phyloP scores from a whole-genome alignment of 1,140 invertebrate species.

The Glossosoma conforme region DNA sequence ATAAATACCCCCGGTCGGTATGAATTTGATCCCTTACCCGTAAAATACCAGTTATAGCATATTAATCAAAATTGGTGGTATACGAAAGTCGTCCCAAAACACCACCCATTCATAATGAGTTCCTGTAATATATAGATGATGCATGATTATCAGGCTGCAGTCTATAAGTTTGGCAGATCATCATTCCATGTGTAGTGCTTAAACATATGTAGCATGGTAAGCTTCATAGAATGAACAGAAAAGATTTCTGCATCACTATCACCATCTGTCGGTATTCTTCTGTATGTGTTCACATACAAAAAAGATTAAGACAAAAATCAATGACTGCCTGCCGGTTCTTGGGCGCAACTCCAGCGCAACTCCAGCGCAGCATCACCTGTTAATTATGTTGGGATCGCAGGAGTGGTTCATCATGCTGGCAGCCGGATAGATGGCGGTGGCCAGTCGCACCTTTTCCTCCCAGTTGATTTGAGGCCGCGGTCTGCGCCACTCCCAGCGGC shows the following conservation, averaged over 20 bases:
- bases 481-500: slow-evolving; percentile 30
- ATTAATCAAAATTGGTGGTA: too few species aligned
- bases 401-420: slow-evolving; percentile 89
- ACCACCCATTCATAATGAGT: too few species aligned
- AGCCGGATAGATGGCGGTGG: slow-evolving; percentile 82
- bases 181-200: too few species aligned
- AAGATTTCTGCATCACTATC: background rate
- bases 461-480: slow-evolving; percentile 29
- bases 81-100: too few species aligned
- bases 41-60: too few species aligned
- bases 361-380: slow-evolving; percentile 55
- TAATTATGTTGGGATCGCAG: slow-evolving; percentile 77
- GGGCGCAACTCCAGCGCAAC: slow-evolving; percentile 35
- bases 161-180: too few species aligned
- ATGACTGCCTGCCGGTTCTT: background rate
- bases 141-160: too few species aligned
- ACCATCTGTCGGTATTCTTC: slow-evolving; percentile 35
- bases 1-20: too few species aligned
- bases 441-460: slow-evolving; percentile 58
- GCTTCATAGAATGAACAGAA: background rate
- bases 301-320: slow-evolving; percentile 6
- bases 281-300: slow-evolving; percentile 48
- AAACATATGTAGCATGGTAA: background rate
- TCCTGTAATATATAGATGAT: too few species aligned
- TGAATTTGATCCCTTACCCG: too few species aligned